Evolutionary conservation across 1,140 invertebrate genomes (phyloP).

Genomic region (Plutomurus gul): DNA sequence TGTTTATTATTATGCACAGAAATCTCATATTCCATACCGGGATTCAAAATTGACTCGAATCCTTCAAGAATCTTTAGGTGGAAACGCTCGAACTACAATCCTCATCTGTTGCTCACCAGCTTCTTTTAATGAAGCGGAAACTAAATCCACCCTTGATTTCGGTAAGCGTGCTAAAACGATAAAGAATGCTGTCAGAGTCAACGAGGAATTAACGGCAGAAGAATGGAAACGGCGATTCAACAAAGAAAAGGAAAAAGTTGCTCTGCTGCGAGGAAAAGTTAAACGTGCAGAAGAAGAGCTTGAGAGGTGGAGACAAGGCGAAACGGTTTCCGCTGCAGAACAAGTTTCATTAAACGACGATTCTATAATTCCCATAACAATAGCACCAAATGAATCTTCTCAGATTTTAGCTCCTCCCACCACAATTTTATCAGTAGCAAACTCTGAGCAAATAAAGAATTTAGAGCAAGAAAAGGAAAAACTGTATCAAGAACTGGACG

Average conservation of each 20-base stretch:
- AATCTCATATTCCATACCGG: conserved; percentile 98
- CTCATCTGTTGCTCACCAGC: conserved; percentile 99
- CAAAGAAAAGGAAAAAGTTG: conserved; percentile 94
- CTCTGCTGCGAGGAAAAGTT: conserved; percentile 84
- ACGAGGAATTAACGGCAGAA: conserved; percentile 98
- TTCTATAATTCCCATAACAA: conserved; percentile 29
- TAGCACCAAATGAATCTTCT: conserved; percentile 1
- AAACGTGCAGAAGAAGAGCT: conserved; percentile 89
- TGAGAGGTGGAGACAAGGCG: conserved; percentile 60
- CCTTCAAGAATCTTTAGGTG: conserved; percentile 97
- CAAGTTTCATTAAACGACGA: conserved; percentile 48
- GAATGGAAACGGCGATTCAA: conserved; percentile 99
- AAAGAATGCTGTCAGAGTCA: conserved; percentile 98
- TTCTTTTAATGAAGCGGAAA: conserved; percentile 98
- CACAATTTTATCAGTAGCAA: conserved; percentile 59
- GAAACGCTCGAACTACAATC: conserved; percentile 98
- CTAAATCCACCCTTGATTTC: conserved; percentile 98
- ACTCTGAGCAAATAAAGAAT: conserved; percentile 74
- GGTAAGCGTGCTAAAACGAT: conserved; percentile 96
- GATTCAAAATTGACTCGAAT: conserved; percentile 99
- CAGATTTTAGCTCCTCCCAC: neutral
- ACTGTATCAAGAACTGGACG: conserved; percentile 95
- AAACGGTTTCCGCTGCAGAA: conserved; percentile 50
- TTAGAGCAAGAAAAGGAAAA: conserved; percentile 87
- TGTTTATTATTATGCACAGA: conserved; percentile 60